A percentile compares a stretch with the other conserved stretches of the same genome.
Evolutionary conservation across 2,113 vertebrate species (phyloP).

Genomic region (Vombatus ursinus): DNA sequence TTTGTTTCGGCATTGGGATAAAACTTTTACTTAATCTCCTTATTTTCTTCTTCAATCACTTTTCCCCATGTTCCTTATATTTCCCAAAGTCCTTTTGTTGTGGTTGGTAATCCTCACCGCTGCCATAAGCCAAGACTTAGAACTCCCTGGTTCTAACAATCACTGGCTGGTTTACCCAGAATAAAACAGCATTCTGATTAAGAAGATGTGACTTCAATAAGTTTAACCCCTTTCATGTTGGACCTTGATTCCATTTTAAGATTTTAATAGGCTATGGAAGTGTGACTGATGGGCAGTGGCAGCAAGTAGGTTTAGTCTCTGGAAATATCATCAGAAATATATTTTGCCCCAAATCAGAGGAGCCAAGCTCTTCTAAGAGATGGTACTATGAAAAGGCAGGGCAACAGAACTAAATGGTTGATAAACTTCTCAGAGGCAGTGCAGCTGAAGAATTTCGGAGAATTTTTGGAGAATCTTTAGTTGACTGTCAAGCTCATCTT

Average conservation of each 20-base stretch:
- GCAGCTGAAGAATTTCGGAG: constrained; percentile 4
- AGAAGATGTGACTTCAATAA: constrained; percentile 19
- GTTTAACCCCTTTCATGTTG: constrained; percentile 38
- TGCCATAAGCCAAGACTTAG: constrained; percentile 25
- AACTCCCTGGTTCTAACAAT: constrained; percentile 32
- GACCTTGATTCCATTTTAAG: constrained; percentile 1
- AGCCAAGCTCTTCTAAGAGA: not conserved
- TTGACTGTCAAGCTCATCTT: not conserved
- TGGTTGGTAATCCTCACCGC: constrained; percentile 18
- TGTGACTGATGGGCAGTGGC: not conserved
- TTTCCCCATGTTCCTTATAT: not conserved
- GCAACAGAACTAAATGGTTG: not conserved
- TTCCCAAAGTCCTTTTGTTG: constrained; percentile 17
- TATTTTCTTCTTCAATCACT: not conserved
- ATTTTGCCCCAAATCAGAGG: not conserved
- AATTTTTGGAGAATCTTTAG: not conserved
- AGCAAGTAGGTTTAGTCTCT: constrained; percentile 10
- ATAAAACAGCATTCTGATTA: not conserved
- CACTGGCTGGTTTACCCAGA: constrained; percentile 18
- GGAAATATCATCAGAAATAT: constrained; percentile 4
- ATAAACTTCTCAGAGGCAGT: not conserved
- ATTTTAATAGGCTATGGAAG: not conserved
- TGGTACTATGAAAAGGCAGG: constrained; percentile 12
- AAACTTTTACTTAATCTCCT: not conserved
- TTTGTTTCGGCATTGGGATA: not conserved